Base-by-base conservation (phyloP, 2,888 invertebrate species). In the Caenorhabditis uteleia region DNA sequence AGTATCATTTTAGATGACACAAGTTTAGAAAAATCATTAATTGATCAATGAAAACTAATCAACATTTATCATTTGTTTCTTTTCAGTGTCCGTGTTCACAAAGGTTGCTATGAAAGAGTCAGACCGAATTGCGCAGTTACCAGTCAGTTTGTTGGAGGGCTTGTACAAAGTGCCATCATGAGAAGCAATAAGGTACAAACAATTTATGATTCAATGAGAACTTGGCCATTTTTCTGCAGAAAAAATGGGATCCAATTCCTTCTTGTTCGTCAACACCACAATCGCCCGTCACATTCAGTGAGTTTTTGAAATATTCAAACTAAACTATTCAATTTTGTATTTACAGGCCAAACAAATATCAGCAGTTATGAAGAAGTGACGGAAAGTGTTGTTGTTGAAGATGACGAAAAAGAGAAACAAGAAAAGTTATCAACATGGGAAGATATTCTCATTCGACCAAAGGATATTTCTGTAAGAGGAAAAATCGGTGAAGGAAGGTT, bases 81-180 rank as follows among this genome's bases (percentile, higher is more conserved):
- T 54, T 61, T 5, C 36, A 61, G 61, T 45, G 44, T 61, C n/a
- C 61, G 64, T 14, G 64, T 64, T 2, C 64, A 64, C 42, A 48
- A 55, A n/a, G 53, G 53, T 29, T 64, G 64, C 33, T 16, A 57
- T 39, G 44, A 53, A 16, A 27, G 40, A 8, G 43, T 64, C 29
- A 53, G 34, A 21, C 44, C 46, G 12, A 57, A 51, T 42, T 64
- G 64, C 31, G 29, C 39, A 23, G 49, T 64, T 14, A 57, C 57
- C 12, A 33, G 48, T 5, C 53, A 64, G 18, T 53, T 48, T 36
- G 48, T 57, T 25, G 49, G 64, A 6, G 53, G 57, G 2, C 29
- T 57, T 8, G 39, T 64, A 5, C 26, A 53, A 2, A 53, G 26
- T 20, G 64, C 57, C 5, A 48, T 64, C 27, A 49, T 57, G 5